These are phyloP conservation scores for Apodemus sylvaticus DNA, from an alignment of 2,113 vertebrate species.

Conservation along the genomic window DNA sequence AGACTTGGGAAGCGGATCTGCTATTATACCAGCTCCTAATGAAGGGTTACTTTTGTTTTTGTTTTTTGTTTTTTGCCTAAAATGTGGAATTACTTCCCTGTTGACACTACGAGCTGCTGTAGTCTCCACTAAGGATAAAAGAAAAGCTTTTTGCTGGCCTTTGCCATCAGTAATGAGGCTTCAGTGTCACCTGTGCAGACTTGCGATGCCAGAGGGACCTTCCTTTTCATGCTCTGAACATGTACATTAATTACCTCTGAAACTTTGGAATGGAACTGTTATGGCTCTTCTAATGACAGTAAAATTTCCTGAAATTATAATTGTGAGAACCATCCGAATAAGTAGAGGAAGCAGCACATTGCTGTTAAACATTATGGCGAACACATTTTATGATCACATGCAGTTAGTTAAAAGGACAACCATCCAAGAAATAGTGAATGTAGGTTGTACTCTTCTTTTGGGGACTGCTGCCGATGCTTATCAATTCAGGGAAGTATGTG, in stretches of 20 bases:
- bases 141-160: background rate
- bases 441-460: background rate
- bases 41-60: conserved; percentile 42
- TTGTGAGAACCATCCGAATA: background rate
- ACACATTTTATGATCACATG: background rate
- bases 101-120: background rate
- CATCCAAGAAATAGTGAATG: background rate
- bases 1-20: background rate
- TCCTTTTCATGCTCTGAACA: background rate
- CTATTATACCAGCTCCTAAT: background rate
- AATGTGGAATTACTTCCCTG: background rate
- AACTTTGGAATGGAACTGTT: background rate
- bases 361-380: background rate
- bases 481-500: background rate
- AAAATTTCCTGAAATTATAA: background rate
- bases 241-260: background rate
- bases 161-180: background rate
- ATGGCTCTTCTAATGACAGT: background rate
- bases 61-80: background rate
- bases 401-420: background rate
- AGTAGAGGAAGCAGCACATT: background rate
- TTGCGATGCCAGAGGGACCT: background rate
- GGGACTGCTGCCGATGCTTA: background rate
- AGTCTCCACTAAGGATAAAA: conserved; percentile 38
- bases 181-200: background rate